A percentile compares a stretch with the other conserved stretches of the same genome.
Evolutionary conservation across 2,888 invertebrate genomes (phyloP).

Genomic region (Aleiodes alternator): DNA sequence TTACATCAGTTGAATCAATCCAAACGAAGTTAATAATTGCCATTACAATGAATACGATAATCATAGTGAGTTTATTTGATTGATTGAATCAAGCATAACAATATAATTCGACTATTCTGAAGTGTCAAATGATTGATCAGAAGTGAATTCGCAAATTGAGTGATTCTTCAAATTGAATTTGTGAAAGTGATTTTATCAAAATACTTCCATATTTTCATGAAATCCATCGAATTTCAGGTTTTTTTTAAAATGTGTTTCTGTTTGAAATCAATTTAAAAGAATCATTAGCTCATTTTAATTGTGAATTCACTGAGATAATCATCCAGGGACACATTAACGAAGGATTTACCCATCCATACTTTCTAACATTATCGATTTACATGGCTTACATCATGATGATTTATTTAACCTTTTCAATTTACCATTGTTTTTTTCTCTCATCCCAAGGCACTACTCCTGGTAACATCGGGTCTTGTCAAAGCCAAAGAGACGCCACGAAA

Average conservation of each 20-base stretch:
- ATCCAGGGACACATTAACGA: slow-evolving; percentile 33
- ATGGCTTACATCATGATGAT: slow-evolving; percentile 49
- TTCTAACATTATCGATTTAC: slow-evolving; percentile 50
- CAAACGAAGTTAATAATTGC: neutral
- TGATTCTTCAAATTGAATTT: neutral
- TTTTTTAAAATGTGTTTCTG: slow-evolving; percentile 1
- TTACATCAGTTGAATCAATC: neutral
- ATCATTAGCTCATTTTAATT: slow-evolving; percentile 14
- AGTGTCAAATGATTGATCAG: slow-evolving; percentile 6
- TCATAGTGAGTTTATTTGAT: slow-evolving; percentile 64
- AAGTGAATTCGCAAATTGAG: neutral
- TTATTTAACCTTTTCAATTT: slow-evolving; percentile 51
- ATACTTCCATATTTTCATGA: neutral
- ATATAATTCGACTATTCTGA: neutral
- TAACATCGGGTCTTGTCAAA: slow-evolving; percentile 58
- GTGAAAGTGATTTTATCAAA: slow-evolving; percentile 14
- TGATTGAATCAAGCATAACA: neutral
- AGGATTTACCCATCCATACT: slow-evolving; percentile 46
- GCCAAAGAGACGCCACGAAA: slow-evolving; percentile 54
- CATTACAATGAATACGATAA: slow-evolving; percentile 58
- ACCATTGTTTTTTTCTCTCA: slow-evolving; percentile 47
- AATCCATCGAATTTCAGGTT: neutral
- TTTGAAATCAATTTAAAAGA: neutral
- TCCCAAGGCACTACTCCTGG: slow-evolving; percentile 62
- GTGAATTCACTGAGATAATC: slow-evolving; percentile 38